phyloP scores from a whole-genome alignment of 1,140 invertebrate genomes.

The Leptopilina boulardi region DNA sequence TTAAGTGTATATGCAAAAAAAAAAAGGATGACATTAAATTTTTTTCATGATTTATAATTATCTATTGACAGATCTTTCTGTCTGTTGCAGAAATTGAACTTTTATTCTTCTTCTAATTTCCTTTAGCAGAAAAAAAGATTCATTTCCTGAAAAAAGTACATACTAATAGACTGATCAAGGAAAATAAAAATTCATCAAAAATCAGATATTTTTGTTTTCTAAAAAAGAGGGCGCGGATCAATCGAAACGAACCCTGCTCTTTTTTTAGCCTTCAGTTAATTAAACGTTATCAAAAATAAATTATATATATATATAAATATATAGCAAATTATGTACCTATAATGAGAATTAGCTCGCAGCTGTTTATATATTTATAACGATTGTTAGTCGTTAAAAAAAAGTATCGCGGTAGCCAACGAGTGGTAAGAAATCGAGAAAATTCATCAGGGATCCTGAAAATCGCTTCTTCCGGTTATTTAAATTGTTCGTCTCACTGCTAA shows the following conservation, averaged over 20 bases:
- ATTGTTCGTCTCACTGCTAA: no score
- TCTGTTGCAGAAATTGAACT: no score
- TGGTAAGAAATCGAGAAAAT: conserved; percentile 55
- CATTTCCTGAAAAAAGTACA: not conserved
- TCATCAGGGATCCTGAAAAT: not conserved
- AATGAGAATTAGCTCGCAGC: conserved; percentile 55
- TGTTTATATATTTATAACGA: conserved; percentile 67
- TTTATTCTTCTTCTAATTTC: not conserved
- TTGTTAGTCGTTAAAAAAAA: conserved; percentile 58
- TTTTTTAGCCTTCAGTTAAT: conserved; percentile 45
- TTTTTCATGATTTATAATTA: no score
- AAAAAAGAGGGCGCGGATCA: not conserved
- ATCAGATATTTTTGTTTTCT: not conserved
- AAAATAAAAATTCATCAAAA: not conserved
- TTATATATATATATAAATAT: not conserved
- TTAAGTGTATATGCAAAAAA: no score
- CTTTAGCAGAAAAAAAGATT: not conserved
- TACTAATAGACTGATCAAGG: conserved; percentile 9
- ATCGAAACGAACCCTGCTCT: conserved; percentile 33
- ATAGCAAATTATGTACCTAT: conserved; percentile 46
- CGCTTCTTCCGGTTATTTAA: not conserved
- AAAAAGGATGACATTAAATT: no score
- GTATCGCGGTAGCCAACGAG: conserved; percentile 47
- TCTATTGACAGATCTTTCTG: no score
- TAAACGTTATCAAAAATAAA: not conserved